Evolutionary conservation across 1,140 invertebrate species (phyloP).

Genomic region (Eupristina koningsbergeri): DNA sequence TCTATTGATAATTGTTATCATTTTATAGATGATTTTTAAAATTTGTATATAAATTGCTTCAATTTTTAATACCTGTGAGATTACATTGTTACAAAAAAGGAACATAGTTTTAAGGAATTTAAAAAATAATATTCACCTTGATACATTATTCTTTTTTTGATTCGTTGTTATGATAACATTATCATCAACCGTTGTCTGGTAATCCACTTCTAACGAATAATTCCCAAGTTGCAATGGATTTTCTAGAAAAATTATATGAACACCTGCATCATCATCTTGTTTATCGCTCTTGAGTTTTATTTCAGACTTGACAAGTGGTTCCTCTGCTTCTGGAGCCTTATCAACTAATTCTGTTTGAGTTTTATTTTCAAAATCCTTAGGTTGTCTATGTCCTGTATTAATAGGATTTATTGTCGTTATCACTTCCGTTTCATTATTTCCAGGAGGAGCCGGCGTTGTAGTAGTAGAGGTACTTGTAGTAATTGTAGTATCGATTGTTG

Average conservation of each 20-base stretch:
- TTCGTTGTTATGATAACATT: constrained; percentile 55
- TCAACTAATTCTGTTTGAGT: background rate
- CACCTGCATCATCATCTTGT: constrained; percentile 53
- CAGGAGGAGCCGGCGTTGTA: background rate
- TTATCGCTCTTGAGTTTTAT: constrained; percentile 56
- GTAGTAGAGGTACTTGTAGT: background rate
- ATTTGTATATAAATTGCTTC: too few relatives aligned
- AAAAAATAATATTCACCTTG: constrained; percentile 44
- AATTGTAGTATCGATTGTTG: background rate
- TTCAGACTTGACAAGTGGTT: background rate
- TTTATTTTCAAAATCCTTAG: background rate
- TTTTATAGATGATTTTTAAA: too few relatives aligned
- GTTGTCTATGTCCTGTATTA: too few relatives aligned
- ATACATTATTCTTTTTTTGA: constrained; percentile 39
- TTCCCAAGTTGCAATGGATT: constrained; percentile 52
- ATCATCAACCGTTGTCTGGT: constrained; percentile 54
- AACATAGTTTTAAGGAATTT: too few relatives aligned
- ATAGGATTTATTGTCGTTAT: too few relatives aligned
- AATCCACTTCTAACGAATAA: constrained; percentile 62
- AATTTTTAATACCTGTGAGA: too few relatives aligned
- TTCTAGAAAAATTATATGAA: constrained; percentile 55
- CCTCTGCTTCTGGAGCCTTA: background rate
- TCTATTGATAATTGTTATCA: too few relatives aligned
- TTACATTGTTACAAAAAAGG: too few relatives aligned
- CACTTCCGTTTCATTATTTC: too few relatives aligned